A percentile compares a stretch with the other conserved stretches of the same genome.
Conservation (phyloP, 23 tunicate genomes). For the Styela plicata region DNA sequence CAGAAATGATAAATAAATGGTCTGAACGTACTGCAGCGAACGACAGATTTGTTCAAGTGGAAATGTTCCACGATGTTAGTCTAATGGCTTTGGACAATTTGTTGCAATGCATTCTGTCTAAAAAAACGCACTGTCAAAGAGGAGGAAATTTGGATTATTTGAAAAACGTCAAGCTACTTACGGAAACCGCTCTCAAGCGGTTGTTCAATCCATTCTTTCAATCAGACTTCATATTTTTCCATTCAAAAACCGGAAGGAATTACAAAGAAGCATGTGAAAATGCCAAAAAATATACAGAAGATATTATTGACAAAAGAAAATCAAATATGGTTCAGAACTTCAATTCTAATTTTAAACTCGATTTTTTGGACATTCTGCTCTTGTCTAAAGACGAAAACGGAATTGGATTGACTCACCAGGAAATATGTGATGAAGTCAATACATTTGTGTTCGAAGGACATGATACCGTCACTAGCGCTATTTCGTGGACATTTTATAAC, state of each 20-base stretch:
- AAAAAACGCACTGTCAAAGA: conserved; percentile 48
- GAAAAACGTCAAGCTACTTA: neutral
- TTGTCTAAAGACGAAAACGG: conserved; percentile 59
- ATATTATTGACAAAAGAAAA: neutral
- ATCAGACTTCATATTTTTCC: neutral
- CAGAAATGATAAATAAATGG: conserved; percentile 37
- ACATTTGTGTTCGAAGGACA: conserved; percentile 77
- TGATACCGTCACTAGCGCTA: conserved; percentile 63
- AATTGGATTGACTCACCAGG: conserved; percentile 37
- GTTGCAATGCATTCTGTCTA: conserved; percentile 43
- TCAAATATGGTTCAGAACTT: neutral
- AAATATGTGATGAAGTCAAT: conserved; percentile 59
- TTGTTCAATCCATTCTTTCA: neutral
- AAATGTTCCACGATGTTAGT: conserved; percentile 50
- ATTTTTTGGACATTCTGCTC: conserved; percentile 61
- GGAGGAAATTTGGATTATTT: neutral
- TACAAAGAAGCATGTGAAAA: neutral
- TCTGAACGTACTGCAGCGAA: conserved; percentile 26
- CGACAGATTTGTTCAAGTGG: conserved; percentile 5
- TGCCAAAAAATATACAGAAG: neutral
- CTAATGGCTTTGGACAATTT: conserved; percentile 53
- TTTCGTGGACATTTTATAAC: conserved; percentile 55
- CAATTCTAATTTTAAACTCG: conserved; percentile 22
- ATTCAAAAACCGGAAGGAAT: neutral
- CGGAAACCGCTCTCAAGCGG: neutral